Conservation (phyloP, 92 coral and sea anemone species). For the Montipora capitata region DNA sequence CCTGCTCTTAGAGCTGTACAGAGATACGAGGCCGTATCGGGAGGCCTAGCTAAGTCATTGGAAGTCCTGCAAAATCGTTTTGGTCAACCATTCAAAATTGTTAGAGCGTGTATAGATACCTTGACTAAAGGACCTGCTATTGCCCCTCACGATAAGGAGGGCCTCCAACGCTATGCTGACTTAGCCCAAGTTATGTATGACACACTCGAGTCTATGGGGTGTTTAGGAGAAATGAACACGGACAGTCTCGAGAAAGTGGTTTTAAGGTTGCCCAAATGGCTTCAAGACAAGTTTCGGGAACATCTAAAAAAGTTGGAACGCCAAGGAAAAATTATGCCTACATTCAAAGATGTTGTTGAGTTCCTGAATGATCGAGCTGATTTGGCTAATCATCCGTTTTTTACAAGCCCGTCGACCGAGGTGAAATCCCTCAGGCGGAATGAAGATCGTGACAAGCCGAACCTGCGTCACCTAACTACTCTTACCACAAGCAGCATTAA, state of each 20-base stretch:
- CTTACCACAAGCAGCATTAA: not conserved
- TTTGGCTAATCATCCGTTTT: slow-evolving; percentile 78
- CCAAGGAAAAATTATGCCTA: slow-evolving; percentile 57
- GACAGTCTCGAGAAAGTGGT: slow-evolving; percentile 72
- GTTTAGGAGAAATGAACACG: slow-evolving; percentile 69
- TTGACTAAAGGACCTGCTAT: slow-evolving; percentile 68
- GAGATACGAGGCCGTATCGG: slow-evolving; percentile 74
- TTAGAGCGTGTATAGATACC: slow-evolving; percentile 57
- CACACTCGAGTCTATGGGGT: slow-evolving; percentile 57
- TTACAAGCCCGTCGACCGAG: slow-evolving; percentile 40
- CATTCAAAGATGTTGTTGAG: slow-evolving; percentile 69
- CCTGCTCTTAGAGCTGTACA: slow-evolving; percentile 67
- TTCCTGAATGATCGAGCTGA: slow-evolving; percentile 77
- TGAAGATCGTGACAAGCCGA: not conserved
- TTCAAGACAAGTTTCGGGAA: slow-evolving; percentile 69
- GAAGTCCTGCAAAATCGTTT: slow-evolving; percentile 70
- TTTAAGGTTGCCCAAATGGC: slow-evolving; percentile 62
- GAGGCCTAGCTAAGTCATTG: slow-evolving; percentile 63
- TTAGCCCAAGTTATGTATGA: slow-evolving; percentile 66
- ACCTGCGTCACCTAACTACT: not conserved
- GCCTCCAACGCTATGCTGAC: slow-evolving; percentile 60
- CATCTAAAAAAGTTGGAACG: slow-evolving; percentile 42
- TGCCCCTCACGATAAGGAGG: slow-evolving; percentile 53
- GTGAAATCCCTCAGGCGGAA: not conserved
- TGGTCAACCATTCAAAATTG: slow-evolving; percentile 69